Conservation (phyloP, 2,888 invertebrate species). For the Acleris literana region DNA sequence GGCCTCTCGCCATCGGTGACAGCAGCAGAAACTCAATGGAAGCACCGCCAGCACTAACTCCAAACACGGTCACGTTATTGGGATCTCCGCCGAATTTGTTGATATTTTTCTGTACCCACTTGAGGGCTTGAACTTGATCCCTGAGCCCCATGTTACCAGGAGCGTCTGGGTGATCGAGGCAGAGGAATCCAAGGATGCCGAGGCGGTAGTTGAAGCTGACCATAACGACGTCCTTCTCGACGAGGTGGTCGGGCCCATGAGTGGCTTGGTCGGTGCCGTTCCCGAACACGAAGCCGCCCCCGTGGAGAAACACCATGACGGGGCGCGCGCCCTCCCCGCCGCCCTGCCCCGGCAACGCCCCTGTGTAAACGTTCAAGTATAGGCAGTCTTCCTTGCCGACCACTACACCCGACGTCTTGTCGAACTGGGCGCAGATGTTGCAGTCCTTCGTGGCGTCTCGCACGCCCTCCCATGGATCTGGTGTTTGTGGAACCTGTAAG, state of each 20-base stretch:
- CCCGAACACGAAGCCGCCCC: constrained; percentile 76
- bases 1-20: constrained; percentile 72
- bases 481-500: constrained; percentile 65
- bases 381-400: constrained; percentile 86
- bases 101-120: constrained; percentile 80
- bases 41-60: constrained; percentile 80
- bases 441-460: constrained; percentile 86
- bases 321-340: constrained; percentile 49
- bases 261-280: constrained; percentile 65
- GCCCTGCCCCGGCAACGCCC: constrained; percentile 60
- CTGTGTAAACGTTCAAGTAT: constrained; percentile 87
- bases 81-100: constrained; percentile 75
- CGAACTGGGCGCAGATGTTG: constrained; percentile 85
- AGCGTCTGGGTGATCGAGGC: constrained; percentile 67
- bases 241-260: constrained; percentile 73
- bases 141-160: constrained; percentile 79
- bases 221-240: constrained; percentile 70
- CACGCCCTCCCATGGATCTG: constrained; percentile 82
- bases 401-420: constrained; percentile 75
- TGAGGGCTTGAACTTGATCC: constrained; percentile 80
- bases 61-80: constrained; percentile 78
- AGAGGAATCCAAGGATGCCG: constrained; percentile 73
- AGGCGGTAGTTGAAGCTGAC: constrained; percentile 75
- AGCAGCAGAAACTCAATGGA: constrained; percentile 73
- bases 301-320: constrained; percentile 77